Evolutionary conservation across 2,797 vertebrate species (phyloP).

Genomic region (Bovichtus diacanthus): DNA sequence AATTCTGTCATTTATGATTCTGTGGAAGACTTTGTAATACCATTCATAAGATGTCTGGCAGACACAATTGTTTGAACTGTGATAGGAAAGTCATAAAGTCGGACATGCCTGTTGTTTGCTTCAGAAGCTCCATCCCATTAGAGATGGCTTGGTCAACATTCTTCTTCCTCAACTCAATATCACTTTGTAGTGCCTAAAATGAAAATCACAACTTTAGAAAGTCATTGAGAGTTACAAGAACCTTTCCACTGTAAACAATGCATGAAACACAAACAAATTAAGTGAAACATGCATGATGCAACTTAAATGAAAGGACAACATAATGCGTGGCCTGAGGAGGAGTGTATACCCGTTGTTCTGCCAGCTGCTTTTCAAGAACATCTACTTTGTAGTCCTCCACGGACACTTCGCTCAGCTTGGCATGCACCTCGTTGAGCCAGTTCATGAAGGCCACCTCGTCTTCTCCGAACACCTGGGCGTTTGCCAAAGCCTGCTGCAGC

Average conservation of each 20-base stretch:
- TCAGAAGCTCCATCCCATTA: slow-evolving; percentile 96
- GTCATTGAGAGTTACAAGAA: neutral
- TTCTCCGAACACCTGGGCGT: slow-evolving; percentile 96
- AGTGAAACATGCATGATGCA: slow-evolving; percentile 65
- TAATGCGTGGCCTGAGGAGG: slow-evolving; percentile 76
- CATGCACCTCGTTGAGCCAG: slow-evolving; percentile 94
- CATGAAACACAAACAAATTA: slow-evolving; percentile 35
- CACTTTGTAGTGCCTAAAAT: slow-evolving; percentile 91
- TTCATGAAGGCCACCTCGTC: slow-evolving; percentile 98
- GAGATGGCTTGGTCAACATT: slow-evolving; percentile 93
- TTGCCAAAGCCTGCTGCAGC: slow-evolving; percentile 93
- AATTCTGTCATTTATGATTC: neutral
- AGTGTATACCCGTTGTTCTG: slow-evolving; percentile 93
- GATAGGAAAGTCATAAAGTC: neutral
- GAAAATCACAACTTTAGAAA: slow-evolving; percentile 29
- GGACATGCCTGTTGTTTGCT: slow-evolving; percentile 95
- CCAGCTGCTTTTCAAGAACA: slow-evolving; percentile 90
- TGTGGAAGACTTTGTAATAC: neutral
- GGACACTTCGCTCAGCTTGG: slow-evolving; percentile 88
- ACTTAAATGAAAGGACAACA: slow-evolving; percentile 72
- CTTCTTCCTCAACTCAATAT: slow-evolving; percentile 91
- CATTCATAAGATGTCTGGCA: neutral
- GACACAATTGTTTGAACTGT: slow-evolving; percentile 9
- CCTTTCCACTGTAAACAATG: neutral
- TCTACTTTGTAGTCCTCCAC: slow-evolving; percentile 90